Conservation (phyloP, 2,888 invertebrate species). For the Cephus nigrinus region DNA sequence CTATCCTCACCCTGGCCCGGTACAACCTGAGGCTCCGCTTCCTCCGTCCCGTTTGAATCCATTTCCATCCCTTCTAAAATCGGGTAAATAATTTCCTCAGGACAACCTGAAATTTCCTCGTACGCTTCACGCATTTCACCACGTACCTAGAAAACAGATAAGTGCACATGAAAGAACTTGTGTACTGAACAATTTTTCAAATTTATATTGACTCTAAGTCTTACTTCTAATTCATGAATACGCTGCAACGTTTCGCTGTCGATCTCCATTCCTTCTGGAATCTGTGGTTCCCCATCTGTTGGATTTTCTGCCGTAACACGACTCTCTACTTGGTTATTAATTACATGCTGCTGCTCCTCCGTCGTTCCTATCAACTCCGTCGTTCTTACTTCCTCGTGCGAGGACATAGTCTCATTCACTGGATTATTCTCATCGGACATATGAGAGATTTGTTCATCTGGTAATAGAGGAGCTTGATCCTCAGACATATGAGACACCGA, state of each 20-base stretch:
- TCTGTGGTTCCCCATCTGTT: slow-evolving; percentile 52
- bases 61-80: slow-evolving; percentile 63
- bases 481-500: slow-evolving; percentile 25
- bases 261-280: slow-evolving; percentile 62
- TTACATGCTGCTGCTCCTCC: slow-evolving; percentile 16
- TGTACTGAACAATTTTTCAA: background rate
- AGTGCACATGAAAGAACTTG: slow-evolving; percentile 12
- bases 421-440: slow-evolving; percentile 8
- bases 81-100: slow-evolving; percentile 62
- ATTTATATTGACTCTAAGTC: background rate
- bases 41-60: slow-evolving; percentile 47
- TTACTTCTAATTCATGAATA: slow-evolving; percentile 61
- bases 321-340: slow-evolving; percentile 33
- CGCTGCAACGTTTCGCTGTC: slow-evolving; percentile 62
- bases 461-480: slow-evolving; percentile 24
- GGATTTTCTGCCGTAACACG: slow-evolving; percentile 38
- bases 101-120: slow-evolving; percentile 61
- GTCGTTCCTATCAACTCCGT: slow-evolving; percentile 40
- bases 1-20: slow-evolving; percentile 31
- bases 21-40: slow-evolving; percentile 39
- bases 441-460: slow-evolving; percentile 18
- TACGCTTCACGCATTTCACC: slow-evolving; percentile 63
- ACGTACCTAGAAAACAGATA: slow-evolving; percentile 47
- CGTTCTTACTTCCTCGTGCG: slow-evolving; percentile 34
- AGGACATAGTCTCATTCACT: slow-evolving; percentile 26